Evolutionary conservation across 1,140 invertebrate species (phyloP).

Genomic region (Sarcophaga bullata): DNA sequence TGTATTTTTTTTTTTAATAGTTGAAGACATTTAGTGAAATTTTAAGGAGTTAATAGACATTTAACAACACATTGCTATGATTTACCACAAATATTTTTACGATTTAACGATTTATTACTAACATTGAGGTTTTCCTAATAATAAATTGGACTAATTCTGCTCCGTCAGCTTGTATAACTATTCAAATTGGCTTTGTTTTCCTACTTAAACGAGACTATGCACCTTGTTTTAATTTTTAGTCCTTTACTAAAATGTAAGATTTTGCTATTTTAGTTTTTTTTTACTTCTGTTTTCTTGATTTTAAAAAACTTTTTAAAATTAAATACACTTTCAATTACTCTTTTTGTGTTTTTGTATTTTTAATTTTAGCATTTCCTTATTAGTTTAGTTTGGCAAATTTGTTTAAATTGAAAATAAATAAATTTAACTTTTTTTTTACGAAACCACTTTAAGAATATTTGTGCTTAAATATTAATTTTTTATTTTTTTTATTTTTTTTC

Average conservation of each 20-base stretch:
- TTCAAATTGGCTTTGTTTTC: background rate
- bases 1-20: background rate
- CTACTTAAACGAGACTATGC: no score
- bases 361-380: no score
- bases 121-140: background rate
- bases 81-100: background rate
- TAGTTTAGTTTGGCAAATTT: background rate
- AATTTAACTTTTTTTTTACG: background rate
- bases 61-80: background rate
- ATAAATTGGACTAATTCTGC: background rate
- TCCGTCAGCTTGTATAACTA: background rate
- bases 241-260: background rate
- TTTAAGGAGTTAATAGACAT: background rate
- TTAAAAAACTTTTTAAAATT: background rate
- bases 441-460: background rate
- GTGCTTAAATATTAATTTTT: background rate
- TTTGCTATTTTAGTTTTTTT: background rate
- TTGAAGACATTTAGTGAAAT: constrained; percentile 10
- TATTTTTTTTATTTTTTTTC: no score
- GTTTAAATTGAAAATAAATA: background rate
- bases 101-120: background rate
- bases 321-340: no score
- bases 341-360: no score
- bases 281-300: background rate
- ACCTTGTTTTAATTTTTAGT: background rate